phyloP scores from a whole-genome alignment of 2,797 vertebrate genomes.

The Pseudomugil tenellus region DNA sequence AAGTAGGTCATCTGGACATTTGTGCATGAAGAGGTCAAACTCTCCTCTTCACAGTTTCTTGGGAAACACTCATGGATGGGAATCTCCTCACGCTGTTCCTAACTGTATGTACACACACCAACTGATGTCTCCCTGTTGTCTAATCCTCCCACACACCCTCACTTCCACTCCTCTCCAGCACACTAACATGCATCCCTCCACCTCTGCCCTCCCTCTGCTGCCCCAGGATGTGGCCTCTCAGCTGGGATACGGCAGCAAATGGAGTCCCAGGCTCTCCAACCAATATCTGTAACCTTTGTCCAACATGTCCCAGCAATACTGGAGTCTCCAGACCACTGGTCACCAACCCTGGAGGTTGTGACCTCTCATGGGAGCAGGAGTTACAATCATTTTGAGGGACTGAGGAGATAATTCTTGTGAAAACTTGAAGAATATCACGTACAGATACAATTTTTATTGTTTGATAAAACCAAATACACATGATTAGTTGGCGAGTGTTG shows the following conservation, averaged over 20 bases:
- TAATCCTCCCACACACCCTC: constrained; percentile 34
- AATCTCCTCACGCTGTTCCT: constrained; percentile 47
- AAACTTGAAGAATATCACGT: neutral
- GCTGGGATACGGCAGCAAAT: constrained; percentile 23
- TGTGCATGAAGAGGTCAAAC: constrained; percentile 36
- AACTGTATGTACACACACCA: constrained; percentile 12
- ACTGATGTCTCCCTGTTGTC: neutral
- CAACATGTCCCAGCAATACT: constrained; percentile 1
- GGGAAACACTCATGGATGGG: constrained; percentile 63
- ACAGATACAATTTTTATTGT: neutral
- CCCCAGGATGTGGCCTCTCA: constrained; percentile 25
- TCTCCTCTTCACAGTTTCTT: constrained; percentile 43
- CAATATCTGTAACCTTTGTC: constrained; percentile 22
- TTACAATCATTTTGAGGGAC: neutral
- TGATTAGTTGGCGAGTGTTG: too few species aligned
- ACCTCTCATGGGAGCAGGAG: neutral
- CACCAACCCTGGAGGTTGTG: constrained; percentile 1
- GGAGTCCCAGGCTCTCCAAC: constrained; percentile 44
- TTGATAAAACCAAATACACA: neutral
- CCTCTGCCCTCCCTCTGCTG: constrained; percentile 3
- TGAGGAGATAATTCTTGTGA: neutral
- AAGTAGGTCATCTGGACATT: constrained; percentile 3
- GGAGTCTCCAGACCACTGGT: constrained; percentile 2
- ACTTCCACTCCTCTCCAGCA: constrained; percentile 24
- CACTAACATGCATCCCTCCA: constrained; percentile 10